These are phyloP conservation scores for Thymallus thymallus DNA, from an alignment of 2,113 vertebrate genomes.

Conservation along the genomic window DNA sequence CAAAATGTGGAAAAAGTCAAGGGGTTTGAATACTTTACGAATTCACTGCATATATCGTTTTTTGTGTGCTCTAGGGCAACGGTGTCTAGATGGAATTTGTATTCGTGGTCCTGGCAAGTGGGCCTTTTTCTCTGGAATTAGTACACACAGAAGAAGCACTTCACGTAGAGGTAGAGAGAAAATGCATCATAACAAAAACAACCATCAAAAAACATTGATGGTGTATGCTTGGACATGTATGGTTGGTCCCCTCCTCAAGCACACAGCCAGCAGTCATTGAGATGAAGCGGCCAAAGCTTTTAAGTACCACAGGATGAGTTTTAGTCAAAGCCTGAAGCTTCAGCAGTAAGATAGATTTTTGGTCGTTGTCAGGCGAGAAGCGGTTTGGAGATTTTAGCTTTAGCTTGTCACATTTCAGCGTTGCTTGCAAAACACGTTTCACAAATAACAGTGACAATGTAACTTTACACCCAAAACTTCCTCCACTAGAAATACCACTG, in stretches of 20 bases:
- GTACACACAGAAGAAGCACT: too few relatives aligned
- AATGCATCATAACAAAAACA: slow-evolving; percentile 54
- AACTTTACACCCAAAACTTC: slow-evolving; percentile 34
- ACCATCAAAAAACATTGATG: background rate
- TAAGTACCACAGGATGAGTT: background rate
- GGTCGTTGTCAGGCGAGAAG: slow-evolving; percentile 23
- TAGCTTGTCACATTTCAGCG: slow-evolving; percentile 61
- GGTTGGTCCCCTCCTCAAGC: background rate
- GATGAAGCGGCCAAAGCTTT: background rate
- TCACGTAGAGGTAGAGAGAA: background rate
- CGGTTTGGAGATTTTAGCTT: slow-evolving; percentile 46
- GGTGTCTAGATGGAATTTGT: too few relatives aligned
- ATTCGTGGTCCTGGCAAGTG: too few relatives aligned
- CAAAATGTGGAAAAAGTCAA: too few relatives aligned
- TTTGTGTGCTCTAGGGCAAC: too few relatives aligned
- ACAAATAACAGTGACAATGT: slow-evolving; percentile 45
- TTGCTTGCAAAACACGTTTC: slow-evolving; percentile 37
- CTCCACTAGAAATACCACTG: background rate
- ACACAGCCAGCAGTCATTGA: background rate
- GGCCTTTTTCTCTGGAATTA: too few relatives aligned
- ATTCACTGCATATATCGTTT: too few relatives aligned
- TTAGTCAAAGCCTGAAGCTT: slow-evolving; percentile 7
- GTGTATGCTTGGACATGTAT: background rate
- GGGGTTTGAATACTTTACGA: too few relatives aligned
- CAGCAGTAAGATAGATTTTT: slow-evolving; percentile 49